phyloP scores from a whole-genome alignment of 2,113 vertebrate species.

The Variabilichromis moorii region DNA sequence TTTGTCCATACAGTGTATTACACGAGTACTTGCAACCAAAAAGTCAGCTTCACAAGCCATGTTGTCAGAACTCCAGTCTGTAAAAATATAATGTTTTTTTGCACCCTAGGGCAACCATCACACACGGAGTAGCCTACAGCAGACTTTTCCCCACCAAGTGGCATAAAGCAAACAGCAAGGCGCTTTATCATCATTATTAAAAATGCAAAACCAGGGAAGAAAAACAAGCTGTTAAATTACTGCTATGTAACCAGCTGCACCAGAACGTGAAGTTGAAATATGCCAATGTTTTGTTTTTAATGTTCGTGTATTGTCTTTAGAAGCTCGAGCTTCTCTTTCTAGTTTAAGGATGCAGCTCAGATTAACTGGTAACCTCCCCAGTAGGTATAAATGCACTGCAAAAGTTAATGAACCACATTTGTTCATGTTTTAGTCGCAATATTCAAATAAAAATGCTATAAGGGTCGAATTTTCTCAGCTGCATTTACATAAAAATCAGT shows the following conservation, averaged over 20 bases:
- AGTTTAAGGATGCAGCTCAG: background rate
- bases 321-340: background rate
- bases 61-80: background rate
- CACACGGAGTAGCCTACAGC: background rate
- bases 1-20: background rate
- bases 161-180: background rate
- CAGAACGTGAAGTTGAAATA: background rate
- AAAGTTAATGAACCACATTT: background rate
- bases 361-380: background rate
- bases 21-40: background rate
- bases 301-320: background rate
- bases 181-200: constrained; percentile 43
- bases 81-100: background rate
- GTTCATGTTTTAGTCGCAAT: background rate
- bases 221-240: constrained; percentile 12
- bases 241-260: background rate
- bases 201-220: constrained; percentile 6
- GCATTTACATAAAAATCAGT: background rate
- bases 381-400: background rate
- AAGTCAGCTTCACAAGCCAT: background rate
- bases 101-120: background rate
- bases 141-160: constrained; percentile 5
- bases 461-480: background rate
- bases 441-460: background rate
- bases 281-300: background rate